Base-by-base conservation (phyloP, 1,140 invertebrate species). In the Cyrtorhinus lividipennis region DNA sequence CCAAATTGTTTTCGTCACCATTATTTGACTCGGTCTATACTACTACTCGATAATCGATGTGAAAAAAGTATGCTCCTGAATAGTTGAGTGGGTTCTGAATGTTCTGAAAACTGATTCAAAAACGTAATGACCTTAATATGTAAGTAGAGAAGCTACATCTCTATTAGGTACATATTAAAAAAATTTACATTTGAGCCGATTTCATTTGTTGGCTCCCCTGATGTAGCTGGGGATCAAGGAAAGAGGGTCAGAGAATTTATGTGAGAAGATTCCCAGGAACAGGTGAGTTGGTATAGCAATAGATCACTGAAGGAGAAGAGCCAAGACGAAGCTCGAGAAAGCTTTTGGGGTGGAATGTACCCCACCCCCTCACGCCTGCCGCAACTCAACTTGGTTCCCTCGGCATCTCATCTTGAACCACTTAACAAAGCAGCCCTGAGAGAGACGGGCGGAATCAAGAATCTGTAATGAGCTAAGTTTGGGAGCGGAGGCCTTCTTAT, bases 381-480 rank as follows among this genome's bases (percentile, higher is more conserved):
- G n/a, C 24, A 13, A 12, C 24, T 8, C 60, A 38, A 62, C 38
- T 45, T 58, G 30, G 44, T 25, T 26, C 62, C 62, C 48, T 27
- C 25, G 15, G 45, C 48, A 27, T 58, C 62, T 30, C 53, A 56
- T 63, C 53, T 27, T 24, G 62, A 61, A 61, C 24, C 62, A 63
- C 62, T 63, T 63, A 63, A 63, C 62, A 63, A 63, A 63, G 56
- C 53, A 27, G 62, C 48, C 48, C 48, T 53, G 46, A 48, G 57
- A 24, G 38, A 60, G 23, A 24, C 24, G 27, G 58, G 27, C 24
- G 61, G 64, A 61, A 65, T 65, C 64, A 65, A 65, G 64, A 65
- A 65, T 65, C 61, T 56, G 60, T 65, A 65, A 65, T 65, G 64
- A 65, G 60, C 30, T 38, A 65, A 65, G 60, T 65, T 65, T 46